Base-by-base conservation (phyloP, 2,797 vertebrate species). In the Myotis daubentonii region DNA sequence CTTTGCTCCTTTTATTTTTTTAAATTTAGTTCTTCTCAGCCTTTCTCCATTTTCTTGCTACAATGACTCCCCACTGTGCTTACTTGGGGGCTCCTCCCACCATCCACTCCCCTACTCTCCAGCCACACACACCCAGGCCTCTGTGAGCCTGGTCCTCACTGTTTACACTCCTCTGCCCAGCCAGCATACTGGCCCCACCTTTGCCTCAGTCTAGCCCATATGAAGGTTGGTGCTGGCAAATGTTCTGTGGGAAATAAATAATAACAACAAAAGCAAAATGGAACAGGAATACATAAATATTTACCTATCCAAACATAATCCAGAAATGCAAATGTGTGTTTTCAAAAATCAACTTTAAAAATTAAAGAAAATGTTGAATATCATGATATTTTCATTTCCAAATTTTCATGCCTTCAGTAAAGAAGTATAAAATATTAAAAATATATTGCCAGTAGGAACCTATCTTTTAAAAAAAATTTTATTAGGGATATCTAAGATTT, bases 281-380 rank as follows among this genome's bases (percentile, higher is more conserved):
- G 36, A 95, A 36, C 28, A 28, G 44, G 22, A 89, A 55, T 44
- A 72, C 36, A 65, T 71, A 92, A 97, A 87, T 75, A 93, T 87
- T 94, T 75, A 89, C 57, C 57, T 53, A 41, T 28, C 38, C 85
- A 84, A 96, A 89, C 76, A 71, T 60, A 93, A 87, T 47, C 72
- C 76, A 83, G 28, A 92, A 95, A 86, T 10, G 55, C 36, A 86
- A 81, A 85, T 30, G 38, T 91, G 6, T 68, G 44, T 38, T 83
- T 93, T 94, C 76, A 28, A 70, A 94, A 87, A 66, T 28, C 44
- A 91, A 91, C 74, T 91, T 82, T 74, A 33, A 88, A 87, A 90
- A 51, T 90, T 87, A 92, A 85, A 12, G 41, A 49, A 72, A 80
- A 15, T 41, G 13, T 25, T 81, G 47, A 82, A 57, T 76, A 89